Evolutionary conservation across 2,888 invertebrate species (phyloP).

Genomic region (Lagria hirta): DNA sequence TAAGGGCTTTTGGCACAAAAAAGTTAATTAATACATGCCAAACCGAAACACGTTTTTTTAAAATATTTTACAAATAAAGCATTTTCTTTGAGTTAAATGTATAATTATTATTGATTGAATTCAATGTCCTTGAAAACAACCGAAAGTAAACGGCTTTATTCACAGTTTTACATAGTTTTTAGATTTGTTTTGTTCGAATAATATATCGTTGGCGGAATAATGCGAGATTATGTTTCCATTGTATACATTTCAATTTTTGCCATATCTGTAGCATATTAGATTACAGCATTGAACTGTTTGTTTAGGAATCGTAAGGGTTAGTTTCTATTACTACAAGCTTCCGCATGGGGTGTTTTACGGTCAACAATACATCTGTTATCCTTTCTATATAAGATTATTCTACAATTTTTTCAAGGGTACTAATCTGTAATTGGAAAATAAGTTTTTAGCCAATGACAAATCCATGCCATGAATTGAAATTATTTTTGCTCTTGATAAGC

Average conservation of each 20-base stretch:
- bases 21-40: no score
- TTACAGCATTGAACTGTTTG: conserved; percentile 29
- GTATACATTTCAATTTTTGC: conserved; percentile 44
- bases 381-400: conserved; percentile 45
- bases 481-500: no score
- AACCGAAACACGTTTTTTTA: no score
- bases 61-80: no score
- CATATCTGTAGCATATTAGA: conserved; percentile 41
- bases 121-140: no score
- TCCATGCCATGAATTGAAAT: no score
- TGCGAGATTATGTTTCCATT: conserved; percentile 37
- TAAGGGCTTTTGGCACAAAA: no score
- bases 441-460: conserved; percentile 2
- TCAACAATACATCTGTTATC: conserved; percentile 49
- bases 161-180: no score
- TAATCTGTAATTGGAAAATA: conserved; percentile 33
- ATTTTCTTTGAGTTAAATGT: no score
- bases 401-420: conserved; percentile 43
- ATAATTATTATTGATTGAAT: no score
- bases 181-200: conserved; percentile 22
- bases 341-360: conserved; percentile 28
- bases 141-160: no score
- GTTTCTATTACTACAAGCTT: conserved; percentile 25
- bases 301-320: conserved; percentile 27
- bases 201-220: conserved; percentile 26